A percentile compares a stretch with the other conserved stretches of the same genome.
phyloP scores from a whole-genome alignment of 2,888 invertebrate species.

The Drosophila macrospina region DNA sequence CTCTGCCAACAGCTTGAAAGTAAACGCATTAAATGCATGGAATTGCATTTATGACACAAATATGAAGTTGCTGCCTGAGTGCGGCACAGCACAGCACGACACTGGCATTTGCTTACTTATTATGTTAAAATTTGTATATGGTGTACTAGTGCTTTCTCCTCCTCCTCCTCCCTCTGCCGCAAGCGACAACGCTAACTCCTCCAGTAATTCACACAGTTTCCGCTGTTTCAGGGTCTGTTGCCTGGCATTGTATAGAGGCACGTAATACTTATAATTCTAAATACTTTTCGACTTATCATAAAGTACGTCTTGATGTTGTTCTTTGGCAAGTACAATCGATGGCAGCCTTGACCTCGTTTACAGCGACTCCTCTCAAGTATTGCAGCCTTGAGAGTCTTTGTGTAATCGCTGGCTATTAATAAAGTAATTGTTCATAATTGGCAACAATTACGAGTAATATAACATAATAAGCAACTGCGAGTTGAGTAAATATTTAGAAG shows the following conservation, averaged over 20 bases:
- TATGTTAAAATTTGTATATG: constrained; percentile 47
- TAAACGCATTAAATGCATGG: constrained; percentile 16
- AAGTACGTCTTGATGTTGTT: constrained; percentile 25
- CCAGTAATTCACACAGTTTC: constrained; percentile 25
- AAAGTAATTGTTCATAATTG: neutral
- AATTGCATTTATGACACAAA: constrained; percentile 21
- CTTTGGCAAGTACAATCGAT: constrained; percentile 39
- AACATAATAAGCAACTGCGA: neutral
- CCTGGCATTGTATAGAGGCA: constrained; percentile 46
- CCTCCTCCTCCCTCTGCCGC: neutral
- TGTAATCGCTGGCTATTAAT: neutral
- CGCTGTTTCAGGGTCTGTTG: constrained; percentile 10
- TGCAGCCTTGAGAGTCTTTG: neutral
- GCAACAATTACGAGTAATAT: neutral
- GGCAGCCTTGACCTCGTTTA: constrained; percentile 41
- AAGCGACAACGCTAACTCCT: constrained; percentile 10
- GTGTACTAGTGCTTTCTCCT: constrained; percentile 19
- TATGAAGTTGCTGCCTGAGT: constrained; percentile 32
- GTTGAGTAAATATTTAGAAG: neutral
- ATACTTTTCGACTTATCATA: constrained; percentile 37
- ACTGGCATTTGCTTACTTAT: constrained; percentile 48
- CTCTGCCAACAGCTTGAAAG: constrained; percentile 37
- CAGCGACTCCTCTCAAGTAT: neutral
- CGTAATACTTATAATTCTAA: constrained; percentile 50
- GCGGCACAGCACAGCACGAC: constrained; percentile 22